Percentiles rank a stretch among this genome's conserved stretches.
Evolutionary conservation across 2,113 vertebrate species (phyloP).

Genomic region (Microtus oregoni): DNA sequence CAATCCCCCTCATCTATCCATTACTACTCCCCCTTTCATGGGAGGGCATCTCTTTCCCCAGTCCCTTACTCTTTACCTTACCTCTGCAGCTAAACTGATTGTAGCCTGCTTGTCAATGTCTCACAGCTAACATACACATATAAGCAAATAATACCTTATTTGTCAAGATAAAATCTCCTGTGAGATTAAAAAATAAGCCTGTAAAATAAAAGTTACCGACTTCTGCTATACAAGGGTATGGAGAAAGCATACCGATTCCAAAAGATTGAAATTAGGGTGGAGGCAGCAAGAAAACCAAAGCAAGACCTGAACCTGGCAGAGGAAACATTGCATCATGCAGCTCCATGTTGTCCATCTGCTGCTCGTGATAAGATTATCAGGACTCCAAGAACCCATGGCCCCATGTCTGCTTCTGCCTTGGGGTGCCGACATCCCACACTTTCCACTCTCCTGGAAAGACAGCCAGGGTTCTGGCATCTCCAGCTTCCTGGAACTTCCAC

Average conservation of each 20-base stretch:
- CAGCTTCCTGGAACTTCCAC: neutral
- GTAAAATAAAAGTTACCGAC: neutral
- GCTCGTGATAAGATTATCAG: neutral
- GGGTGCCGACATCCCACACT: neutral
- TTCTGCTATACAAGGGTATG: neutral
- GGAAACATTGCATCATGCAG: neutral
- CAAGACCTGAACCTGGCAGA: neutral
- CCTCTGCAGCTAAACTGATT: neutral
- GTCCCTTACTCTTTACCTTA: neutral
- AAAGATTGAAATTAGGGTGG: neutral
- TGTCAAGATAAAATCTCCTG: neutral
- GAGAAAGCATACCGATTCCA: neutral
- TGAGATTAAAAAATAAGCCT: neutral
- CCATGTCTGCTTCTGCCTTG: neutral
- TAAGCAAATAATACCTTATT: neutral
- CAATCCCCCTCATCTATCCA: neutral
- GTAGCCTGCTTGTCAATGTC: neutral
- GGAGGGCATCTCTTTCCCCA: neutral
- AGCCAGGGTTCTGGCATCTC: neutral
- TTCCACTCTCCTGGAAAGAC: neutral
- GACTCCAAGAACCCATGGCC: neutral
- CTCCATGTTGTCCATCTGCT: neutral
- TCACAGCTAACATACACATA: neutral
- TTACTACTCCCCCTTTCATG: neutral
- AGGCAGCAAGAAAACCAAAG: neutral